A percentile compares a stretch with the other conserved stretches of the same genome.
These are phyloP conservation scores for Tribolium madens DNA, from an alignment of 1,140 invertebrate genomes.

Conservation along the genomic window DNA sequence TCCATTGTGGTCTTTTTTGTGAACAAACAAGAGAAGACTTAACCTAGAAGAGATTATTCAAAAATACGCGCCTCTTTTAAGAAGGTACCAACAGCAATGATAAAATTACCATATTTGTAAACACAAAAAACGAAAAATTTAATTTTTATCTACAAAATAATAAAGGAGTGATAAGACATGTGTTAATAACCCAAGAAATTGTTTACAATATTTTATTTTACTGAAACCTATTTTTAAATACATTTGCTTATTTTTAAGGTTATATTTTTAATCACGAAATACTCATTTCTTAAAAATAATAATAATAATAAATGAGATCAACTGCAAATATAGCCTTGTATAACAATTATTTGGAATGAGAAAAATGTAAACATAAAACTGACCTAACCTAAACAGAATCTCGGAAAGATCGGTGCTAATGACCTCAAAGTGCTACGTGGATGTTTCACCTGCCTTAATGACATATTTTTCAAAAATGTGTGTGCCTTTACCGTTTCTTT, in stretches of 20 bases:
- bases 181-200: too few relatives aligned
- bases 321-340: neutral
- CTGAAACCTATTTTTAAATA: too few relatives aligned
- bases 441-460: neutral
- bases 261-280: too few relatives aligned
- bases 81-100: neutral
- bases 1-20: neutral
- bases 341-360: neutral
- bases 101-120: neutral
- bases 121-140: too few relatives aligned
- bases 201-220: too few relatives aligned
- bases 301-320: neutral
- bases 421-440: slow-evolving; percentile 11
- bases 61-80: neutral
- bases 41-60: neutral
- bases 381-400: neutral
- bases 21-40: neutral
- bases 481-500: neutral
- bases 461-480: slow-evolving; percentile 17
- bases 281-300: too few relatives aligned
- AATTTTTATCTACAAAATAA: too few relatives aligned
- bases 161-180: too few relatives aligned
- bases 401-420: neutral
- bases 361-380: neutral
- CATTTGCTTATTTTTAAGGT: too few relatives aligned